These are phyloP conservation scores for Archips xylosteana DNA, from an alignment of 2,888 invertebrate genomes.

Conservation along the genomic window DNA sequence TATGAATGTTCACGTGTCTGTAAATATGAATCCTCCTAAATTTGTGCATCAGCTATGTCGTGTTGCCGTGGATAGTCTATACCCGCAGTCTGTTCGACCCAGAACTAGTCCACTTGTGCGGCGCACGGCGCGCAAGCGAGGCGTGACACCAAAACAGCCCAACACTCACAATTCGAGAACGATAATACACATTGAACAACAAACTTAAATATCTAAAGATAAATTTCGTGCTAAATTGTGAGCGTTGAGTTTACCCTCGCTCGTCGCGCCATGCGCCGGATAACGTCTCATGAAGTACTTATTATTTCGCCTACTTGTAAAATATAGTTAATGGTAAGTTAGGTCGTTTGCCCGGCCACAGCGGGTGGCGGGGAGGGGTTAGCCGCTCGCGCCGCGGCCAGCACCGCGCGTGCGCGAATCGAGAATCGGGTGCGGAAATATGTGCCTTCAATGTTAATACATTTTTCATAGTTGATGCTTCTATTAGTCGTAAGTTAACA, in stretches of 20 bases:
- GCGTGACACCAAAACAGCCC: not conserved
- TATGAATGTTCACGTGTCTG: not conserved
- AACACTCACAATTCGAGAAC: not conserved
- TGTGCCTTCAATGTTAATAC: constrained; percentile 86
- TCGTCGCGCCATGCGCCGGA: not conserved
- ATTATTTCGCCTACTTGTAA: constrained; percentile 39
- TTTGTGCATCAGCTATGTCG: not conserved
- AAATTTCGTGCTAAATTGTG: not conserved
- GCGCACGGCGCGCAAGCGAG: not conserved
- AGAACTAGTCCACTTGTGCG: constrained; percentile 16
- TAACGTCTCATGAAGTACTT: constrained; percentile 29
- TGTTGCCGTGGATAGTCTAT: not conserved
- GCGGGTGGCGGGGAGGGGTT: not conserved
- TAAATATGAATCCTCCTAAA: not conserved
- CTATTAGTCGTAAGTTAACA: constrained; percentile 79
- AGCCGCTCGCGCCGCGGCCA: constrained; percentile 13
- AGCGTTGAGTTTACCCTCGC: not conserved
- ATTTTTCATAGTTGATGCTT: constrained; percentile 84
- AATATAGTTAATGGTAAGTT: constrained; percentile 37
- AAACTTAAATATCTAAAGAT: not conserved
- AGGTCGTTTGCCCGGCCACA: constrained; percentile 22
- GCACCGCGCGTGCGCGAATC: constrained; percentile 63
- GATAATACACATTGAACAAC: not conserved
- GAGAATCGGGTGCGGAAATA: constrained; percentile 83
- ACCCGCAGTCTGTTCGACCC: constrained; percentile 16